Evolutionary conservation across 2,797 vertebrate species (phyloP).

Genomic region (Coccyzus lansbergi): DNA sequence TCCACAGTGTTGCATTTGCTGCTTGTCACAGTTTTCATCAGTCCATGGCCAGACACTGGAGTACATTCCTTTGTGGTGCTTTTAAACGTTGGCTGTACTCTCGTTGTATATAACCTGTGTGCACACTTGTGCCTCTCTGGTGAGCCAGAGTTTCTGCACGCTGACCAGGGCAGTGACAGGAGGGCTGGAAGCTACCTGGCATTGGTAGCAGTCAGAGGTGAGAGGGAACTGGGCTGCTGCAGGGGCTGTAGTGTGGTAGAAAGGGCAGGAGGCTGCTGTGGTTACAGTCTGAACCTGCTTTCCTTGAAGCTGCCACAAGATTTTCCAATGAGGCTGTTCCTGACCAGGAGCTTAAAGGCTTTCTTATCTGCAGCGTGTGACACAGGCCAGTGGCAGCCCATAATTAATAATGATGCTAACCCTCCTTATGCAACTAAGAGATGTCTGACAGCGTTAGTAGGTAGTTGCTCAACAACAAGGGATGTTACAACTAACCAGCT

Average conservation of each 20-base stretch:
- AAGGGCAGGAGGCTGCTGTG: not conserved
- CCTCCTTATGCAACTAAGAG: slow-evolving; percentile 18
- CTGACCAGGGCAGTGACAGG: fast-evolving
- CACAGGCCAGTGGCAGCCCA: not conserved
- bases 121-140: too few species aligned
- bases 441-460: not conserved
- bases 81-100: fast-evolving
- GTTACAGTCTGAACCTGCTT: not conserved
- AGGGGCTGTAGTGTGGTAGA: not conserved
- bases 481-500: slow-evolving; percentile 48
- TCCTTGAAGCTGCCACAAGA: not conserved
- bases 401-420: slow-evolving; percentile 30
- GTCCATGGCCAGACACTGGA: fast-evolving
- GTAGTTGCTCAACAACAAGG: slow-evolving; percentile 45
- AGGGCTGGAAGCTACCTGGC: not conserved
- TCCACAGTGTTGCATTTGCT: fast-evolving
- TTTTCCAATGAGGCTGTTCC: not conserved
- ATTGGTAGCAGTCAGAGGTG: not conserved
- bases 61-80: fast-evolving
- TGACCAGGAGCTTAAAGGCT: slow-evolving; percentile 17
- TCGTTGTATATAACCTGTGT: fast-evolving
- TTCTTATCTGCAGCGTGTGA: not conserved
- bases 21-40: fast-evolving
- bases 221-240: not conserved
- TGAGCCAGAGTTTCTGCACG: not conserved